Evolutionary conservation across 2,888 invertebrate genomes (phyloP), one percentile per base, ranked within the genome.

Genomic region (Synanthedon formicaeformis): DNA sequence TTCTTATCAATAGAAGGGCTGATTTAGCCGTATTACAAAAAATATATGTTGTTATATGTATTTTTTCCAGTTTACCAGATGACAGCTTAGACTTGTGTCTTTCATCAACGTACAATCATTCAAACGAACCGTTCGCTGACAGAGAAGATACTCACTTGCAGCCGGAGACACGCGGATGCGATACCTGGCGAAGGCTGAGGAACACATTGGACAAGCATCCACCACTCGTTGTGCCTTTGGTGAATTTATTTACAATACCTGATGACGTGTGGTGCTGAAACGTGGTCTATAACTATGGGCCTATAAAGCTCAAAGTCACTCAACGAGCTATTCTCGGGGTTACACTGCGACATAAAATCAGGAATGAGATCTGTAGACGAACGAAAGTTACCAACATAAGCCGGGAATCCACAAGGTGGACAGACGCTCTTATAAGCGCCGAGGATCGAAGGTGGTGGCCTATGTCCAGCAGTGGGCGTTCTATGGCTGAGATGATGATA

Each of bases 41-140:
- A 40, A 49, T 4, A 11, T 6, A 11, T 27, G 10, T 41, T 52
- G 34, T 34, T 10, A 5, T 34, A 34, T 34, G 34, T 34, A 34
- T 34, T 10, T 34, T 27, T 34, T 57, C 2, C 63, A 85, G 90
- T 67, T 80, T 90, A 52, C 93, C 94, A 0, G 79, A 86, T 18
- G 94, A 94, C 69, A 89, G 91, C 50, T 78, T 95, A 55, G 95
- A 95, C 69, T 83, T 93, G 52, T 78, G 90, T 5, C 75, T 95
- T 51, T 79, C 89, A 4, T 85, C 93, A 0, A 89, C 91, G 0
- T 95, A 94, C 69, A 86, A 91, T 63, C 93, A 94, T 57, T 89
- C 89, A 12, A 75, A 75, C 1, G 93, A 93, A 62, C 61, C 60
- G 40, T 93, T 92, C 63, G 89, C 92, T 0, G 91, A 91, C 54